These are phyloP conservation scores for Myripristis murdjan DNA, from an alignment of 2,797 vertebrate species.

Conservation along the genomic window DNA sequence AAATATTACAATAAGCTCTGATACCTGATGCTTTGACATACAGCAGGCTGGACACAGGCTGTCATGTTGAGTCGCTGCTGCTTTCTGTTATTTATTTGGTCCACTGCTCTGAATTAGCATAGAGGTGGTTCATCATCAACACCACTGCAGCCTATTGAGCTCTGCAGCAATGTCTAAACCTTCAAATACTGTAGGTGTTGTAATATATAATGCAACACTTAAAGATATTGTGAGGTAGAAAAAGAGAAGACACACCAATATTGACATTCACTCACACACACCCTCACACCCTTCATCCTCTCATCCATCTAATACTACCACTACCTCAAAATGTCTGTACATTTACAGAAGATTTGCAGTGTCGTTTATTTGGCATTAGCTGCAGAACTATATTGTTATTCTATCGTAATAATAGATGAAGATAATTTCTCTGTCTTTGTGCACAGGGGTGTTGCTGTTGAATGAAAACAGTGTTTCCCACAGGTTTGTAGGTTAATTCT, in stretches of 20 bases:
- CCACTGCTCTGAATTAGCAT: conserved; percentile 42
- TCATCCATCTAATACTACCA: neutral
- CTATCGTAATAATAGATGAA: too few relatives aligned
- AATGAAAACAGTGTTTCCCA: neutral
- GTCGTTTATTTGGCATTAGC: too few relatives aligned
- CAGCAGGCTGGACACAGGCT: conserved; percentile 69
- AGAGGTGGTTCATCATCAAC: conserved; percentile 21
- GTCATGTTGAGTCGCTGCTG: conserved; percentile 70
- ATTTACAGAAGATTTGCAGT: too few relatives aligned
- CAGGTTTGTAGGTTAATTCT: too few relatives aligned
- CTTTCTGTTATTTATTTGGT: conserved; percentile 66
- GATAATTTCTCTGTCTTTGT: neutral
- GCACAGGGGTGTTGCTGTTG: neutral
- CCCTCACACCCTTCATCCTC: neutral
- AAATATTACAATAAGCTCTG: conserved; percentile 85
- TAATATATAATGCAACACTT: neutral
- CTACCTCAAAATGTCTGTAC: neutral
- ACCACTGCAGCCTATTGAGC: conserved; percentile 12
- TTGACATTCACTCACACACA: neutral
- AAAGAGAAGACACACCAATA: neutral
- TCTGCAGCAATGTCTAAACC: conserved; percentile 12
- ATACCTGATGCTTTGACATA: conserved; percentile 82
- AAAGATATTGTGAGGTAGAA: neutral
- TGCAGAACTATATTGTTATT: too few relatives aligned
- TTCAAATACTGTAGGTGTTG: neutral